Base-by-base conservation (phyloP, 1,140 invertebrate species). In the Drosophila nigromelanica region DNA sequence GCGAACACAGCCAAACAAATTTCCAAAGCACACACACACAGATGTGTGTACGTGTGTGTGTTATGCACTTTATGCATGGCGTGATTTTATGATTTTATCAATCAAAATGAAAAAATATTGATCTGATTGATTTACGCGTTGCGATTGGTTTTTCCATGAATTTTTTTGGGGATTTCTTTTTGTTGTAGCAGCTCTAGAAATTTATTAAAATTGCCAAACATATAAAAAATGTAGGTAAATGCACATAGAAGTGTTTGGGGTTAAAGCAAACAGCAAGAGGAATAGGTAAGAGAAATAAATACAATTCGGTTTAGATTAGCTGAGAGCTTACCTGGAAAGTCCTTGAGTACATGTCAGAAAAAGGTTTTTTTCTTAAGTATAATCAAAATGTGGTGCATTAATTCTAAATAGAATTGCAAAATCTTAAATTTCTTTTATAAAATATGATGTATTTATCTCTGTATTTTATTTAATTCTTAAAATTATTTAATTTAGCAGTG, bases 1-100 rank as follows among this genome's bases (percentile, higher is more conserved):
- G 12, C 71, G 64, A 24, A 27, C 56, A 52, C 33, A 39, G 21
- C 18, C 62, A 37, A 58, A 72, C 69, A 66, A 72, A 72, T 59
- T 72, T 62, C 54, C 39, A 37, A 48, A 45, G 39, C 15, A 27
- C 21, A 61, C 33, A 61, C 33, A 15, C 10, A n/a, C 8, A n/a
- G 14, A 7, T 50, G 35, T 37, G n/a, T 51, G 4, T 50, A 12
- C 39, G 15, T 15, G 21, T 50, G 7, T 33, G 48, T 8, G 27
- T 27, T 45, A 5, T 68, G 63, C 64, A 54, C 30, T 67, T 67
- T 56, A 69, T 73, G 58, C 71, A 73, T 73, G 51, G 56, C 71
- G 43, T 61, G 71, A 73, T 73, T 77, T 70, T 74, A 60, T 67
- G 71, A 74, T 77, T 77, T 77, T 74, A 77, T 77, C 75, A 77